Evolutionary conservation across 2,797 vertebrate genomes (phyloP).

Genomic region (Poeciliopsis paucimaculata): DNA sequence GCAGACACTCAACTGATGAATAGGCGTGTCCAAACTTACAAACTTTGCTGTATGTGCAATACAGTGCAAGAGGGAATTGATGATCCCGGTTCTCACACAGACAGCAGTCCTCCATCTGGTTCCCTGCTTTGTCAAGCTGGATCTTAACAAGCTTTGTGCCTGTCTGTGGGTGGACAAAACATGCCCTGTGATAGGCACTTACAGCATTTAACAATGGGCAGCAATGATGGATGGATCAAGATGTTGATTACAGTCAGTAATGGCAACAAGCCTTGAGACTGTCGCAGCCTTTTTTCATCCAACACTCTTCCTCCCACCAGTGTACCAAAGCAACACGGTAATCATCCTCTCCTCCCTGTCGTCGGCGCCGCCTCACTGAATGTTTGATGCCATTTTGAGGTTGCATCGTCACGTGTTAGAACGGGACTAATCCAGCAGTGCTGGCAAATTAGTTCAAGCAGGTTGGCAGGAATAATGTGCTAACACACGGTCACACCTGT

Average conservation of each 20-base stretch:
- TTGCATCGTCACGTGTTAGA: constrained; percentile 13
- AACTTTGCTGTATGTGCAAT: neutral
- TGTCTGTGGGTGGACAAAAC: constrained; percentile 46
- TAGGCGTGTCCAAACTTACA: neutral
- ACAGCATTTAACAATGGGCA: constrained; percentile 34
- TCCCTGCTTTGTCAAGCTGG: constrained; percentile 12
- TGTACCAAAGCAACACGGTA: constrained; percentile 41
- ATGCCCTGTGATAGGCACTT: constrained; percentile 40
- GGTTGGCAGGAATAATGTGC: constrained; percentile 13
- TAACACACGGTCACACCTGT: neutral
- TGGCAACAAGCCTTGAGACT: constrained; percentile 23
- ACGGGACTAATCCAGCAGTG: constrained; percentile 1
- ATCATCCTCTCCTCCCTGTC: constrained; percentile 38
- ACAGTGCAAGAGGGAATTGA: neutral
- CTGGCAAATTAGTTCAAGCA: constrained; percentile 23
- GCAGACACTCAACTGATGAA: neutral
- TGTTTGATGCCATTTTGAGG: constrained; percentile 30
- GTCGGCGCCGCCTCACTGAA: constrained; percentile 16
- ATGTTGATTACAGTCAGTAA: constrained; percentile 58
- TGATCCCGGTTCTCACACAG: neutral
- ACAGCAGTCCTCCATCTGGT: constrained; percentile 8
- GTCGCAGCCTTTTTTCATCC: constrained; percentile 30
- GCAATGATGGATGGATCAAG: constrained; percentile 65
- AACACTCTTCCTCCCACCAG: constrained; percentile 43
- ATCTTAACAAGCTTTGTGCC: constrained; percentile 28